Base-by-base conservation (phyloP, 2,113 vertebrate genomes). In the Artemisiospiza belli region DNA sequence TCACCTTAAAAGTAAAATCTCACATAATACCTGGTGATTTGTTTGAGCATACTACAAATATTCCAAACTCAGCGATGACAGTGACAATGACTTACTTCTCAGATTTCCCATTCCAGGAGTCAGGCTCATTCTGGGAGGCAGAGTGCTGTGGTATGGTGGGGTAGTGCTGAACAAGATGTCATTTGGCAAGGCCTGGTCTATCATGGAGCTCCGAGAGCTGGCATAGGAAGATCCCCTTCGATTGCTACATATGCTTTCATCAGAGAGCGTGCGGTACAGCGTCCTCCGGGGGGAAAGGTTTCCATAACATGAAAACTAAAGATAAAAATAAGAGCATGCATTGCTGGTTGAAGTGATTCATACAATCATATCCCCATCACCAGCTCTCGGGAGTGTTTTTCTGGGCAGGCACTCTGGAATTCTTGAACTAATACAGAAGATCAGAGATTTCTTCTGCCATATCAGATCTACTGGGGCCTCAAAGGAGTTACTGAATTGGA, bases 151-250 rank as follows among this genome's bases (percentile, higher is more conserved):
- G 95, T 99, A 99, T 0, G 99, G 98, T 7, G 98, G 99, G 2
- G 99, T 99, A 75, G 98, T 99, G 98, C 99, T 99, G 98, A 99
- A 99, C 24, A 99, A 97, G 96, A 99, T 99, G 96, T 99, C 99
- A 20, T 98, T 99, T 88, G 99, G 99, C 98, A 99, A 92, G 18
- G 98, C 98, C 79, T 99, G 99, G 95, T 99, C 99, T 74, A 99
- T 97, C 96, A 99, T 90, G 44, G 99, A 99, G 88, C 99, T 99
- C n/a, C 98, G 98, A 11, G 99, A 99, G 93, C 99, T 99, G 88
- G 98, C 96, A 3, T 99, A 99, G 18, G 99, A 99, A 7, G 99
- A 99, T 20, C 98, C 98, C 96, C 98, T 98, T 17, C 99, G 98
- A 78, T 98, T 98, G 94, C 99, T 99, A 92, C 99, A 99, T 83